A percentile compares a stretch with the other conserved stretches of the same genome.
Conservation (phyloP, 2,797 vertebrate genomes). For the Adelosebastes latens region DNA sequence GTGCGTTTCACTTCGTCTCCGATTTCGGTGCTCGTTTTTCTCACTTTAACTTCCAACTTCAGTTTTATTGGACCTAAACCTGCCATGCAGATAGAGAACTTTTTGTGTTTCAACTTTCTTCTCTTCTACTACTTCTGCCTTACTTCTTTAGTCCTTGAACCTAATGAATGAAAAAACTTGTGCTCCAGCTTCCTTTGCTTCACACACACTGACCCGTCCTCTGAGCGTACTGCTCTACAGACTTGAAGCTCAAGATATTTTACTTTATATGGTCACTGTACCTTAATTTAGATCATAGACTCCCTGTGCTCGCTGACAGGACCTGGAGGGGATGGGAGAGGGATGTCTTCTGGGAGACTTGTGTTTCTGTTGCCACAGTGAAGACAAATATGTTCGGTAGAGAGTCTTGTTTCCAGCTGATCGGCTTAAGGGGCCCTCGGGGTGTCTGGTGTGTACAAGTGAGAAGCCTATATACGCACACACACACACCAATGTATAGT, state of each 20-base stretch:
- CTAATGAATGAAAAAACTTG: not conserved
- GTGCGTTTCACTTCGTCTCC: conserved; percentile 31
- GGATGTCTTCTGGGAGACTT: conserved; percentile 14
- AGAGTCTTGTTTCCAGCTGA: conserved; percentile 41
- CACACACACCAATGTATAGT: not conserved
- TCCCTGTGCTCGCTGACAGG: conserved; percentile 19
- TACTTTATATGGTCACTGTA: conserved; percentile 9
- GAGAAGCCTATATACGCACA: not conserved
- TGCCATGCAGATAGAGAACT: not conserved
- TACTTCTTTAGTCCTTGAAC: not conserved
- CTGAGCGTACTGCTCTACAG: conserved; percentile 20
- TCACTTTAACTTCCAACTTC: conserved; percentile 46
- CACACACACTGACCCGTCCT: conserved; percentile 16
- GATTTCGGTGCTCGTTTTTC: conserved; percentile 46
- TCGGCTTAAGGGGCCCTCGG: conserved; percentile 43
- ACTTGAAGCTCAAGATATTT: conserved; percentile 18
- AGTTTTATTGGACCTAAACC: conserved; percentile 34
- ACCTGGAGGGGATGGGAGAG: conserved; percentile 15
- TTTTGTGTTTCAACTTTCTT: conserved; percentile 5
- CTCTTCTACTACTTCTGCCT: not conserved
- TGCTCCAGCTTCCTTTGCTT: conserved; percentile 9
- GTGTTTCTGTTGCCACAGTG: conserved; percentile 28
- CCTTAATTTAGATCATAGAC: conserved; percentile 38
- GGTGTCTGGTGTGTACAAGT: conserved; percentile 24
- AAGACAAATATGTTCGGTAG: conserved; percentile 35